Conservation (phyloP, 2,797 vertebrate species). For the Halcyon chelicuti region DNA sequence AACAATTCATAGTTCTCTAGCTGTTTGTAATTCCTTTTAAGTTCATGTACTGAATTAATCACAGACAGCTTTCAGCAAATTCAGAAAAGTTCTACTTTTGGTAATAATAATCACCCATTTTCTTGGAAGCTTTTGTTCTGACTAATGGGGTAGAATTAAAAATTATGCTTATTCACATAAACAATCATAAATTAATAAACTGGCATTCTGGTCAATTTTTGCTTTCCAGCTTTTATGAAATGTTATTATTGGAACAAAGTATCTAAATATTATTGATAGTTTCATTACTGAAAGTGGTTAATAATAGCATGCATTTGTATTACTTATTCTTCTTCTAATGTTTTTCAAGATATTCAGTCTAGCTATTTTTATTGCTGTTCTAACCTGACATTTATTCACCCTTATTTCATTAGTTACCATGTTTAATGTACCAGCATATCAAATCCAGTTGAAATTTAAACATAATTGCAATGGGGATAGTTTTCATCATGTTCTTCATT, state of each 20-base stretch:
- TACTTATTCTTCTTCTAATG: slow-evolving; percentile 15
- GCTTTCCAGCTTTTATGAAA: neutral
- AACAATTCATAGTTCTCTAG: neutral
- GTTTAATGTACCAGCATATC: neutral
- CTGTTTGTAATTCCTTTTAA: neutral
- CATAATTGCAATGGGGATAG: neutral
- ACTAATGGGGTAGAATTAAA: neutral
- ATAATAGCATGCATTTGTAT: slow-evolving; percentile 25
- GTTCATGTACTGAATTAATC: neutral
- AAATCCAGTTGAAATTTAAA: slow-evolving; percentile 29
- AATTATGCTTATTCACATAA: neutral
- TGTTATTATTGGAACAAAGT: neutral
- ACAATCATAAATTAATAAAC: neutral
- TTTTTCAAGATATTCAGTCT: neutral
- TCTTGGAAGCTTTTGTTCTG: neutral
- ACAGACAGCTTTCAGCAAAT: neutral
- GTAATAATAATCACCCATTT: neutral
- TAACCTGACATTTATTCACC: slow-evolving; percentile 17
- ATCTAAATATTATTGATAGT: neutral
- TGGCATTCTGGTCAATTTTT: neutral
- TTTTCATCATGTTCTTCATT: neutral
- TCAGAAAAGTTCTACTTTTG: neutral
- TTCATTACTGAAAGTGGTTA: slow-evolving; percentile 15
- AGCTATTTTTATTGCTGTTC: neutral
- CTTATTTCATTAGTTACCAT: slow-evolving; percentile 8